Conservation (phyloP, 2,888 invertebrate species). For the Frankliniella intonsa region DNA sequence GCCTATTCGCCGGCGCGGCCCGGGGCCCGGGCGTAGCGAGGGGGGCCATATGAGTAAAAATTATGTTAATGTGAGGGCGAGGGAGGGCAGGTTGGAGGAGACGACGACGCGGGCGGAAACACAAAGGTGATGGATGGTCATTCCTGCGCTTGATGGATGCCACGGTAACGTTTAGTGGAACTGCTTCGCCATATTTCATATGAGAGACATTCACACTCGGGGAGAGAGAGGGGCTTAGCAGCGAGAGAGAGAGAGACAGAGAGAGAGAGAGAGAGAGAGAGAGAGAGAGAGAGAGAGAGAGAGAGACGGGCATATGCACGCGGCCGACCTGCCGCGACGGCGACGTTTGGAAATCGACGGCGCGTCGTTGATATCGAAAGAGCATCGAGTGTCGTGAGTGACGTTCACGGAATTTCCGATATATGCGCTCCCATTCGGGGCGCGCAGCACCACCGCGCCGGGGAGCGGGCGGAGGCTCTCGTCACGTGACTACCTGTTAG, state of each 20-base stretch:
- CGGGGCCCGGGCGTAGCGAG: no score
- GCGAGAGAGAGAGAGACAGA: no score
- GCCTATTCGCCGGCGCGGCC: no score
- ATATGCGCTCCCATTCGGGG: not conserved
- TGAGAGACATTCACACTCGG: not conserved
- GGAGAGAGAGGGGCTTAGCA: not conserved
- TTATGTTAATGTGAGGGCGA: not conserved
- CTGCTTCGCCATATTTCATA: conserved; percentile 10
- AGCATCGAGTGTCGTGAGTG: not conserved
- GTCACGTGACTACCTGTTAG: no score
- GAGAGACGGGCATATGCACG: not conserved
- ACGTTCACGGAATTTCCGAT: not conserved
- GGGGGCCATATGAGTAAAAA: conserved; percentile 17
- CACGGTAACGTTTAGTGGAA: not conserved
- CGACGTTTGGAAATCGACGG: not conserved
- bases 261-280: not conserved
- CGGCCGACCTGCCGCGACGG: not conserved
- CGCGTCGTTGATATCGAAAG: not conserved
- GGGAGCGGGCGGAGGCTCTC: not conserved
- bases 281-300: not conserved
- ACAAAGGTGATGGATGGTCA: conserved; percentile 2
- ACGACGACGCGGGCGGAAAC: conserved; percentile 4
- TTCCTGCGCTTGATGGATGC: conserved; percentile 14
- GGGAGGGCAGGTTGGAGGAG: not conserved
- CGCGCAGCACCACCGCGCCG: not conserved